A percentile compares a stretch with the other conserved stretches of the same genome.
These are phyloP conservation scores for Bombus balteatus DNA, from an alignment of 1,140 invertebrate species.

Conservation along the genomic window DNA sequence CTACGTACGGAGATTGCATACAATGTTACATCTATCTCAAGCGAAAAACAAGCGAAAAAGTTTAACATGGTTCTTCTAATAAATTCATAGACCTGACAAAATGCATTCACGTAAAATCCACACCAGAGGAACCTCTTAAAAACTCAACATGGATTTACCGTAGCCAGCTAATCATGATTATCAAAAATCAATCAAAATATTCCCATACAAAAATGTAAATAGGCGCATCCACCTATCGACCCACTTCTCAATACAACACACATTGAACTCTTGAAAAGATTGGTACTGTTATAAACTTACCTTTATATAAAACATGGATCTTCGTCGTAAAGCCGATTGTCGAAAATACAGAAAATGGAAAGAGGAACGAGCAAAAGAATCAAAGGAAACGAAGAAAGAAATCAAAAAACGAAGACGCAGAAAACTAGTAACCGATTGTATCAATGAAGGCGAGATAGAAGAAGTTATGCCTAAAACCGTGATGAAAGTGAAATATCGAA, in stretches of 20 bases:
- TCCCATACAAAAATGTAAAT: background rate
- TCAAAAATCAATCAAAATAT: background rate
- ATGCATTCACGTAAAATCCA: background rate
- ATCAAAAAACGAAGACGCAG: background rate
- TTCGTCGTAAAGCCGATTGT: background rate
- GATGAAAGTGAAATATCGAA: background rate
- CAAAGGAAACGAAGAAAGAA: background rate
- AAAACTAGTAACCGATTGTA: background rate
- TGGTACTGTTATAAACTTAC: no score
- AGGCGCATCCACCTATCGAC: fast-evolving
- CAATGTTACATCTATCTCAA: background rate
- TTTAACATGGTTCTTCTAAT: background rate
- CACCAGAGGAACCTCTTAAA: background rate
- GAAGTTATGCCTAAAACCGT: background rate
- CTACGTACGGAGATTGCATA: background rate
- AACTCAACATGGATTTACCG: slow-evolving; percentile 1
- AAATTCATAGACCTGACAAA: background rate
- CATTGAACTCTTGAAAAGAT: background rate
- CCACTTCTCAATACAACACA: no score
- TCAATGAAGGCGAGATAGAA: background rate
- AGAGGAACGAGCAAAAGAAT: background rate
- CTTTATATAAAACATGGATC: background rate
- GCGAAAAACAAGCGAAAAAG: slow-evolving; percentile 9
- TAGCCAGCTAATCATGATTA: background rate
- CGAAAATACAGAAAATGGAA: slow-evolving; percentile 18